Base-by-base conservation (phyloP, 1,140 invertebrate species). In the Dendrolimus kikuchii region DNA sequence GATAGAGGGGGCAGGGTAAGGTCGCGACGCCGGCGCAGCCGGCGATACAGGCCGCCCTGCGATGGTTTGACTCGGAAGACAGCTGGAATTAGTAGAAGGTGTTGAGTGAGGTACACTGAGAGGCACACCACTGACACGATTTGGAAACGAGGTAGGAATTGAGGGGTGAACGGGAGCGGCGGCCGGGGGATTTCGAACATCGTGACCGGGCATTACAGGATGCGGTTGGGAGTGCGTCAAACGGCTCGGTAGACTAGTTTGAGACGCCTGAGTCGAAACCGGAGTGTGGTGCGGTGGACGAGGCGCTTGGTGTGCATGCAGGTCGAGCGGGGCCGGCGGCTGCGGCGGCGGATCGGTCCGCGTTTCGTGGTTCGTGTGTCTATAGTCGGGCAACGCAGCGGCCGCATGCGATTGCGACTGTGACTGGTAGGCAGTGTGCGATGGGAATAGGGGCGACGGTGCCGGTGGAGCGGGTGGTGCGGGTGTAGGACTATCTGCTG, bases 401-500 rank as follows among this genome's bases (percentile, higher is more conserved):
- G 93, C 91, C 79, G 93, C 92, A 82, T 92, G 92, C 77, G 92
- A 92, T 72, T 92, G 92, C 76, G 92, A 92, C 71, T 91, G 55
- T 39, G 55, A 57, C 70, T 91, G 91, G 89, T 94, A 93, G 62
- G 93, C 93, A 72, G 90, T 77, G 71, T 72, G 86, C 68, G 66
- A 77, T 43, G 74, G 77, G 64, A 78, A 81, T 6, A 74, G 75
- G 45, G 72, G 81, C 46, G 77, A 77, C 42, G 79, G 81, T 23
- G 68, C 77, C 23, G 61, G 86, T 50, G 68, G 86, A 57, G 66
- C 80, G 23, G 77, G 77, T 36, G 78, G 77, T 10, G 74, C 79
- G 5, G 72, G 81, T 38, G 81, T 86, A n/a, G 80, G 81, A 55
- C 77, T 86, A 68, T 78, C 80, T 49, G 78, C 77, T 38, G 78